A percentile compares a stretch with the other conserved stretches of the same genome.
Conservation (phyloP, 2,113 vertebrate genomes). For the Epinephelus cyanopodus region DNA sequence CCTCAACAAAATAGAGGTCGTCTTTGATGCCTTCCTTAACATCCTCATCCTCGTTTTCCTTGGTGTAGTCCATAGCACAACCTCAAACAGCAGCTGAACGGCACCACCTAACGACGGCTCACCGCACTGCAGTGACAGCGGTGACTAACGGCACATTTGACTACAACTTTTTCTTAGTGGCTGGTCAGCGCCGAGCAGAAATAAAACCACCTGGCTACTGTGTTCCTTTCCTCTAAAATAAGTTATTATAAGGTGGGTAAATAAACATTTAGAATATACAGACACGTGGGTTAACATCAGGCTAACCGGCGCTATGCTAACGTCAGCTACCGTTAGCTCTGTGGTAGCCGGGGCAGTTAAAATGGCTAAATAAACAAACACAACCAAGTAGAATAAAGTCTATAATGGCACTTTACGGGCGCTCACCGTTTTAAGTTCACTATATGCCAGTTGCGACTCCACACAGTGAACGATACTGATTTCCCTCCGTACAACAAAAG, state of each 20-base stretch:
- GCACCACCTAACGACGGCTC: conserved; percentile 23
- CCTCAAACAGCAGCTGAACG: conserved; percentile 6
- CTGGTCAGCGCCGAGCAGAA: too few relatives aligned
- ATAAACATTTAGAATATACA: not conserved
- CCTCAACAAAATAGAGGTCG: conserved; percentile 41
- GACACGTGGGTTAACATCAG: not conserved
- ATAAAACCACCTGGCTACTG: rapidly evolving
- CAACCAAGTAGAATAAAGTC: not conserved
- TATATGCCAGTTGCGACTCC: not conserved
- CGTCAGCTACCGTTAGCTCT: not conserved
- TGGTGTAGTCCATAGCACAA: conserved; percentile 1
- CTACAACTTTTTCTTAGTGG: not conserved
- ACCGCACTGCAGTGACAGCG: not conserved
- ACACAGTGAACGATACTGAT: not conserved
- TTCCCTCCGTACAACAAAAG: rapidly evolving
- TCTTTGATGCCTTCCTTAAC: not conserved
- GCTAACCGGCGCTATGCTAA: conserved; percentile 22
- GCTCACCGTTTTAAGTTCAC: not conserved
- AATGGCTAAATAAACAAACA: not conserved
- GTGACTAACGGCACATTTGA: not conserved
- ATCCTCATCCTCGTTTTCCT: not conserved
- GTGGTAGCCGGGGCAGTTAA: not conserved
- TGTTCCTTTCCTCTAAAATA: not conserved
- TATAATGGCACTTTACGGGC: not conserved
- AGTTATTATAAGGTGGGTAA: not conserved